Evolutionary conservation across 2,797 vertebrate genomes (phyloP).

Genomic region (Aldrovandia affinis): DNA sequence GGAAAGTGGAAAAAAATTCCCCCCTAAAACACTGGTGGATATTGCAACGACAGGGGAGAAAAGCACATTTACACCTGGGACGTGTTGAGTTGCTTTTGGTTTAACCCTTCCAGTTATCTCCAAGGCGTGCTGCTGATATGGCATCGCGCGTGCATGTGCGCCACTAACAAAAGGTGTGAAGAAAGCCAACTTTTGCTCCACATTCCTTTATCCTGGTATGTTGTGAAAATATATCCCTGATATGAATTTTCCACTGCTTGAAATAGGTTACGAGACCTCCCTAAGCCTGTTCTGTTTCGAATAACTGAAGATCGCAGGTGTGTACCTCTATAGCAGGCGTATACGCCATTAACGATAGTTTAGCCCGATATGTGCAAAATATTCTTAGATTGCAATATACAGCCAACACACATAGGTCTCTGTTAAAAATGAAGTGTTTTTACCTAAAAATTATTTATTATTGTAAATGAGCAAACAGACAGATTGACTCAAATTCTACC

Average conservation of each 20-base stretch:
- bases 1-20: background rate
- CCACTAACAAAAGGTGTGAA: background rate
- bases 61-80: slow-evolving; percentile 32
- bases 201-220: too few species aligned
- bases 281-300: background rate
- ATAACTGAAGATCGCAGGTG: background rate
- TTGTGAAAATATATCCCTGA: background rate
- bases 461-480: background rate
- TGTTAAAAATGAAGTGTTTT: background rate
- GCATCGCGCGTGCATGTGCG: background rate
- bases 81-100: slow-evolving; percentile 27
- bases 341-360: background rate
- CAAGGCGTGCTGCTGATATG: background rate
- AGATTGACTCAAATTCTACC: background rate
- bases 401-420: background rate
- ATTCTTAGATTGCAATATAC: background rate
- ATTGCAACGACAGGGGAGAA: background rate
- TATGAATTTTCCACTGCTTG: background rate
- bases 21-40: slow-evolving; percentile 8
- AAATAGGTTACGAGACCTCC: background rate
- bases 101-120: slow-evolving; percentile 30
- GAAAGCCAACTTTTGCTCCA: too few species aligned
- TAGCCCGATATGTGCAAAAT: background rate
- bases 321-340: background rate
- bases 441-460: background rate